Percentiles rank a stretch among this genome's conserved stretches.
phyloP scores from a whole-genome alignment of 2,888 invertebrate species.

The Cheilosia variabilis region DNA sequence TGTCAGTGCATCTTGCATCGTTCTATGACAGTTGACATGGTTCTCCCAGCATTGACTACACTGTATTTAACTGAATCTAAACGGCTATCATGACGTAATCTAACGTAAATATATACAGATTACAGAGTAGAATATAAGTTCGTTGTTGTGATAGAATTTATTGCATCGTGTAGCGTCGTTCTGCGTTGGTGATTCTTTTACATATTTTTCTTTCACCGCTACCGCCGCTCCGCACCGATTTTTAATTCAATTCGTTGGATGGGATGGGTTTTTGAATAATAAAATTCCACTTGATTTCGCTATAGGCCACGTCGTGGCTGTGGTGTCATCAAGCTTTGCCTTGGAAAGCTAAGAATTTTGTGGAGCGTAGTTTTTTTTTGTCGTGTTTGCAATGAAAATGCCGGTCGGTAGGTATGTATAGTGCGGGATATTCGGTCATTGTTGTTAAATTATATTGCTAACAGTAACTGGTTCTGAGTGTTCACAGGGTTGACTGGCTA shows the following conservation, averaged over 20 bases:
- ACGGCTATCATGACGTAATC: constrained; percentile 56
- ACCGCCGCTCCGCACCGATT: neutral
- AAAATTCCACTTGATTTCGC: constrained; percentile 10
- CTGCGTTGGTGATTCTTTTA: constrained; percentile 8
- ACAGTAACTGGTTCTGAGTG: too few species aligned
- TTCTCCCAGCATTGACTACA: constrained; percentile 5
- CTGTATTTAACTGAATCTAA: neutral
- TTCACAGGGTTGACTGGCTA: too few species aligned
- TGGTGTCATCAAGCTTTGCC: neutral
- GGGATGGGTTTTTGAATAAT: constrained; percentile 23
- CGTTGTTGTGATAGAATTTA: constrained; percentile 31
- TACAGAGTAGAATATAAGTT: neutral
- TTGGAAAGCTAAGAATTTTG: neutral
- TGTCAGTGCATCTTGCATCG: constrained; percentile 49
- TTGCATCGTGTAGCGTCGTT: constrained; percentile 13
- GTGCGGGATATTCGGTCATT: neutral
- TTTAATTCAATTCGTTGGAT: constrained; percentile 35
- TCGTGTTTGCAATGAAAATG: neutral
- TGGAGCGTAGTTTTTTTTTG: neutral
- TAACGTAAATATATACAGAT: constrained; percentile 16
- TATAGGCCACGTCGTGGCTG: constrained; percentile 4
- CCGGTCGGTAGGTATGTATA: neutral
- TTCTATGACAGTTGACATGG: constrained; percentile 16
- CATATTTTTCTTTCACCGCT: constrained; percentile 7
- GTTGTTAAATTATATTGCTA: too few species aligned